These are phyloP conservation scores for Luffia ferchaultella DNA, from an alignment of 2,888 invertebrate species.

Conservation along the genomic window DNA sequence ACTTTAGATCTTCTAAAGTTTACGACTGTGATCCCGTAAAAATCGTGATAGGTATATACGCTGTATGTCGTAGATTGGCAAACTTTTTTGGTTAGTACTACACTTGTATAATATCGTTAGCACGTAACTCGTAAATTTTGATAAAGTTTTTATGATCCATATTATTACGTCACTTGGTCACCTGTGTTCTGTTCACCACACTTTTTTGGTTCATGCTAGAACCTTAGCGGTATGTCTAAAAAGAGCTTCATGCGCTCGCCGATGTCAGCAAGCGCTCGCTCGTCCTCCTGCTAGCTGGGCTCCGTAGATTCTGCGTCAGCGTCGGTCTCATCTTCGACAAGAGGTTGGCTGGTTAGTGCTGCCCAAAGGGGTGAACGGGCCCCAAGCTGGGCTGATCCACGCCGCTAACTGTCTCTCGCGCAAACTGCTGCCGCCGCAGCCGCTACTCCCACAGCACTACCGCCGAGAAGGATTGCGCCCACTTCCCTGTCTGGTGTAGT, in stretches of 20 bases:
- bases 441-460: constrained; percentile 42
- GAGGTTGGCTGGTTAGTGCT: constrained; percentile 76
- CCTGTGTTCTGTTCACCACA: not conserved
- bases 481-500: constrained; percentile 60
- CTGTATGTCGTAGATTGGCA: too few species aligned
- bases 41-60: too few species aligned
- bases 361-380: constrained; percentile 80
- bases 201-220: constrained; percentile 27
- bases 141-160: too few species aligned
- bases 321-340: constrained; percentile 43
- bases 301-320: constrained; percentile 28
- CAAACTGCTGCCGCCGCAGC: constrained; percentile 24
- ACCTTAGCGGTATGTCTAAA: constrained; percentile 66
- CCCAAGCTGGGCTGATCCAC: constrained; percentile 53
- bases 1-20: too few species aligned
- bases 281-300: constrained; percentile 67
- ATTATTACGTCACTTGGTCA: not conserved
- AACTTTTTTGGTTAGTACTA: too few species aligned
- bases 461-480: constrained; percentile 43
- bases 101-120: too few species aligned
- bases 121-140: too few species aligned
- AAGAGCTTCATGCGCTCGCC: constrained; percentile 64
- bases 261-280: constrained; percentile 60
- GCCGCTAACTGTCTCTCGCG: constrained; percentile 68
- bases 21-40: too few species aligned